phyloP scores from a whole-genome alignment of 2,888 invertebrate genomes.

The Chrysotoxum bicinctum region DNA sequence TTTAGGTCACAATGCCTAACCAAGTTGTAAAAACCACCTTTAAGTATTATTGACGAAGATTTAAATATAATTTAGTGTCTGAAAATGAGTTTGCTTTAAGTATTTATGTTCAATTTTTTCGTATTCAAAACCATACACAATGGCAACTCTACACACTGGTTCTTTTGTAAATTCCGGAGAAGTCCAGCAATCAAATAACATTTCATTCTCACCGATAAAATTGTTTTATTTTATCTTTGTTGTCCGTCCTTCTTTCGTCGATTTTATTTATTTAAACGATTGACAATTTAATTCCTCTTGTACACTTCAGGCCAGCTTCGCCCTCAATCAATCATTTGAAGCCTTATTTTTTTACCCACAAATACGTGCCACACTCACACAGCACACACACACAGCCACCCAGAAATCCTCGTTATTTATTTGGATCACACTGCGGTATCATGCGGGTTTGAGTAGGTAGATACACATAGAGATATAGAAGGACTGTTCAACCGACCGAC shows the following conservation, averaged over 20 bases:
- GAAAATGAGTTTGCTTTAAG: not conserved
- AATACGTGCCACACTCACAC: not conserved
- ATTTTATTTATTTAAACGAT: conserved; percentile 64
- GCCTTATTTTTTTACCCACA: conserved; percentile 19
- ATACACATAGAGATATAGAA: not conserved
- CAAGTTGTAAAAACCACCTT: too few relatives aligned
- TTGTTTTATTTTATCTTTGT: conserved; percentile 26
- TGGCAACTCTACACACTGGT: conserved; percentile 2
- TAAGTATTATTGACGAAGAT: too few relatives aligned
- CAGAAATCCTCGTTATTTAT: not conserved
- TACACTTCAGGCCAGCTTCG: conserved; percentile 32
- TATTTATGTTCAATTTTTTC: too few relatives aligned
- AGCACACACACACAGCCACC: not conserved
- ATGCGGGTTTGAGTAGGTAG: not conserved
- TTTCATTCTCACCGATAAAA: conserved; percentile 28
- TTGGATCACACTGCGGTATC: not conserved
- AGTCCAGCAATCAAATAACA: not conserved
- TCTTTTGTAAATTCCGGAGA: not conserved
- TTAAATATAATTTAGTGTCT: too few relatives aligned
- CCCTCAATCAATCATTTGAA: conserved; percentile 63
- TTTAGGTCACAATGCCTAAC: too few relatives aligned
- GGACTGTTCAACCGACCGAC: conserved; percentile 3
- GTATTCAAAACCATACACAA: not conserved
- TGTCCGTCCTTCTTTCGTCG: conserved; percentile 30
- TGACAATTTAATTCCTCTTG: conserved; percentile 65